Evolutionary conservation across 2,113 vertebrate species (phyloP).

Genomic region (Bostrychus sinensis): DNA sequence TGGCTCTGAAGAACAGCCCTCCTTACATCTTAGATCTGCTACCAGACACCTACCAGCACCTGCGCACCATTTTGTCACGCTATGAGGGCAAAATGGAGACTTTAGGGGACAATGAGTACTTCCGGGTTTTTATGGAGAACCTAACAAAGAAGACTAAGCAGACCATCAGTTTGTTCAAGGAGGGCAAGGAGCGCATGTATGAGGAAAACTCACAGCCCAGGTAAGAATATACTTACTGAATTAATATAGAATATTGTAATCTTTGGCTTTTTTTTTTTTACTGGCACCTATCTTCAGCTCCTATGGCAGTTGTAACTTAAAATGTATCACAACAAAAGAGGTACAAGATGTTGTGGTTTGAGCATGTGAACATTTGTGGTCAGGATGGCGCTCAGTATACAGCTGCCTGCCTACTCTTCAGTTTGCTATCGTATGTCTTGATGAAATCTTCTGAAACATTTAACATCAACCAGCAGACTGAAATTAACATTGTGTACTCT

Average conservation of each 20-base stretch:
- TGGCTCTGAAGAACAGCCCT: conserved; percentile 98
- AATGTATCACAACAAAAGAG: conserved; percentile 35
- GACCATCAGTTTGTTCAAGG: conserved; percentile 98
- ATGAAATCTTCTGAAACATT: conserved; percentile 42
- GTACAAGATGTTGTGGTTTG: conserved; percentile 55
- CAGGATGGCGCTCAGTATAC: conserved; percentile 46
- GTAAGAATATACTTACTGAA: conserved; percentile 55
- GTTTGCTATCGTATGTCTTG: conserved; percentile 37
- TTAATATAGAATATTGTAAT: background rate
- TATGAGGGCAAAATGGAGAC: conserved; percentile 99
- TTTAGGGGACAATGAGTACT: conserved; percentile 96
- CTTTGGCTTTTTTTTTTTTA: background rate
- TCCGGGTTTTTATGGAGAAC: conserved; percentile 98
- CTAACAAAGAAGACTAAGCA: conserved; percentile 98
- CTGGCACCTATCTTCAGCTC: conserved; percentile 10
- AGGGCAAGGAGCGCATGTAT: conserved; percentile 97
- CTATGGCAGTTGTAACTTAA: conserved; percentile 38
- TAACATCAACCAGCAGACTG: conserved; percentile 22
- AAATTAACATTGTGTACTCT: background rate
- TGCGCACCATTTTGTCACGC: conserved; percentile 92
- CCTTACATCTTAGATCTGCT: conserved; percentile 98
- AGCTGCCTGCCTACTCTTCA: conserved; percentile 53
- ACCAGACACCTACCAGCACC: conserved; percentile 97
- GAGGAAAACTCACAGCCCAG: conserved; percentile 98
- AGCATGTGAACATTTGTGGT: conserved; percentile 61